Percentiles rank a stretch among this genome's conserved stretches.
phyloP scores from a whole-genome alignment of 2,113 vertebrate genomes.

The Fulmarus glacialis region DNA sequence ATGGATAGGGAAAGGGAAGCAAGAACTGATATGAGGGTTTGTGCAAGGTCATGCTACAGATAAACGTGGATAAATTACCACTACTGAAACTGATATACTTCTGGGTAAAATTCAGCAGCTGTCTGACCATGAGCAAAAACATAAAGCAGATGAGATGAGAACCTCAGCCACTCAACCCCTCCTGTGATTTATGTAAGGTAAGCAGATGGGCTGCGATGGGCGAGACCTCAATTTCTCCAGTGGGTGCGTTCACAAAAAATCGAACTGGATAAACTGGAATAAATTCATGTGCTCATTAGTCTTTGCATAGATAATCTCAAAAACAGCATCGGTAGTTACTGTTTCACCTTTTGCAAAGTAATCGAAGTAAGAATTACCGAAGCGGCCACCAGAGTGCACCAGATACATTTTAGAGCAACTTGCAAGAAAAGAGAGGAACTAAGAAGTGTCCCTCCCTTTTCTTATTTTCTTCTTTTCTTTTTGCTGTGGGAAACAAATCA shows the following conservation, averaged over 20 bases:
- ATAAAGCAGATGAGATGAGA: neutral
- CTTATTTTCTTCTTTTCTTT: neutral
- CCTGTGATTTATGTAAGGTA: neutral
- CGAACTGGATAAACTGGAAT: neutral
- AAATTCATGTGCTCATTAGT: neutral
- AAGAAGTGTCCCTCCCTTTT: neutral
- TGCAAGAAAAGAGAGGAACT: neutral
- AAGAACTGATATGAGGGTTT: neutral
- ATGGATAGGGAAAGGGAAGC: neutral
- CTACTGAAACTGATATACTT: neutral
- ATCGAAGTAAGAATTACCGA: neutral
- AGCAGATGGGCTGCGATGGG: neutral
- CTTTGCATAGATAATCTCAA: neutral
- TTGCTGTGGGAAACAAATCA: neutral
- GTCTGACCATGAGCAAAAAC: neutral
- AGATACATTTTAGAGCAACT: constrained; percentile 40
- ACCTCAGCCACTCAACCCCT: neutral
- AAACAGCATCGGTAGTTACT: neutral
- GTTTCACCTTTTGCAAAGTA: neutral
- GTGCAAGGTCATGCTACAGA: neutral
- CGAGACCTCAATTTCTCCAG: neutral
- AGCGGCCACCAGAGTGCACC: constrained; percentile 68
- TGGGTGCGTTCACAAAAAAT: neutral
- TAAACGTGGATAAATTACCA: neutral
- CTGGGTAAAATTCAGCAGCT: neutral